These are phyloP conservation scores for Cheumatopsyche charites DNA, from an alignment of 1,140 invertebrate species.

Conservation along the genomic window DNA sequence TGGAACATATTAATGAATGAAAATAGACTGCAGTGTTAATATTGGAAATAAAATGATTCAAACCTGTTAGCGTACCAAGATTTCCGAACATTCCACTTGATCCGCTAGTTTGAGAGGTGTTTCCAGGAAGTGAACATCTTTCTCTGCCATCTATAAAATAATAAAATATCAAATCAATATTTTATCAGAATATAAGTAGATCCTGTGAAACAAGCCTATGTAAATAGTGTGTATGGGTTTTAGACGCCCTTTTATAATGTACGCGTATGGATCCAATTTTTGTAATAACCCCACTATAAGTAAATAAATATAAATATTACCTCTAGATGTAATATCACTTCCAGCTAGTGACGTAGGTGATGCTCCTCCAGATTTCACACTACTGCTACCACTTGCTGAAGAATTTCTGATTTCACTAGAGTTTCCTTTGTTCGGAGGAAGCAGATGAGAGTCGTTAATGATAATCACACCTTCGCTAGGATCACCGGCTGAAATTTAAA, in stretches of 20 bases:
- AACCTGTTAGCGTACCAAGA: constrained; percentile 53
- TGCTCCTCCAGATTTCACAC: constrained; percentile 30
- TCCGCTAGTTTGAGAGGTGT: constrained; percentile 41
- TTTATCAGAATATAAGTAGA: no score
- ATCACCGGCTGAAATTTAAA: constrained; percentile 52
- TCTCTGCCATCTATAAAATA: constrained; percentile 51
- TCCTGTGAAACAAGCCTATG: no score
- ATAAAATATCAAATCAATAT: no score
- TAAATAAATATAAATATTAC: constrained; percentile 4
- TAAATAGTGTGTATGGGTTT: no score
- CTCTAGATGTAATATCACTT: constrained; percentile 38
- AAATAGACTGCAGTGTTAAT: background rate
- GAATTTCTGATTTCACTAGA: constrained; percentile 19
- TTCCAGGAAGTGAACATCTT: constrained; percentile 53
- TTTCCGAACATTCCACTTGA: constrained; percentile 48
- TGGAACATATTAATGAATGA: no score
- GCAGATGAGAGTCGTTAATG: constrained; percentile 57
- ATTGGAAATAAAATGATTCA: background rate
- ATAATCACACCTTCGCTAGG: constrained; percentile 60
- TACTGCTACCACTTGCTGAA: constrained; percentile 25
- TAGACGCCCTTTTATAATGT: no score
- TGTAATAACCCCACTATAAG: no score
- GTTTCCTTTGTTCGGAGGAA: constrained; percentile 45
- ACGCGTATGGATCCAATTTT: no score
- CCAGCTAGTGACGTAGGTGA: constrained; percentile 42